Conservation (phyloP, 2,113 vertebrate species). For the Salminus brasiliensis region DNA sequence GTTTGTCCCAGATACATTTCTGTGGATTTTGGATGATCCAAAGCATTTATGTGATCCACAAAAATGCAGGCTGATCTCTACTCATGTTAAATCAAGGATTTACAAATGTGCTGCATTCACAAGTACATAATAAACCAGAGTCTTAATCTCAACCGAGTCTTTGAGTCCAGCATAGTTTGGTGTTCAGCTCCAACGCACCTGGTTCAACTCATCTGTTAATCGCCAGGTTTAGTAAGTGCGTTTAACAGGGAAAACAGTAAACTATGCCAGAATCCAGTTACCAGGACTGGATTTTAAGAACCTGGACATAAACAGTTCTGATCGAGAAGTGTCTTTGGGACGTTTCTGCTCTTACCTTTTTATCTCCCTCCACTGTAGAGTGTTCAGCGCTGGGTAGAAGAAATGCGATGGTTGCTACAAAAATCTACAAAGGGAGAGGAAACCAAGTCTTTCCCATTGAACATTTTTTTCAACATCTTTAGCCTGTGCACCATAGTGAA, state of each 20-base stretch:
- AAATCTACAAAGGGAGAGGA: conserved; percentile 80
- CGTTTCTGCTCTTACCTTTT: conserved; percentile 83
- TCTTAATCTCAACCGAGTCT: not conserved
- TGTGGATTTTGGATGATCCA: no score
- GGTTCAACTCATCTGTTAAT: no score
- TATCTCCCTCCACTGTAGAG: conserved; percentile 91
- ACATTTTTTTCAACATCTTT: conserved; percentile 59
- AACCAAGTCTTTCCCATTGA: conserved; percentile 11
- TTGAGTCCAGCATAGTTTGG: no score
- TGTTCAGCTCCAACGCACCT: no score
- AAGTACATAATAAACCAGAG: no score
- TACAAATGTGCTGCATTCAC: no score
- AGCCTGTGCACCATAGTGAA: conserved; percentile 6
- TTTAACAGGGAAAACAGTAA: no score
- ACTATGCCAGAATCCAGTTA: no score
- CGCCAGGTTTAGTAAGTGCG: no score
- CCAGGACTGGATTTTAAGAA: not conserved
- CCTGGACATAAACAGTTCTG: not conserved
- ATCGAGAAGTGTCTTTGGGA: not conserved
- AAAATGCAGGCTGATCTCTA: no score
- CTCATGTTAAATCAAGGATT: not conserved
- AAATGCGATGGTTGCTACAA: conserved; percentile 95
- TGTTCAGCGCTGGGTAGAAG: conserved; percentile 94
- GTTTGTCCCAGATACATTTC: no score
- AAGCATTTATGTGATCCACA: no score